These are phyloP conservation scores for Limnephilus auricula DNA, from an alignment of 2,888 invertebrate species.

Conservation along the genomic window DNA sequence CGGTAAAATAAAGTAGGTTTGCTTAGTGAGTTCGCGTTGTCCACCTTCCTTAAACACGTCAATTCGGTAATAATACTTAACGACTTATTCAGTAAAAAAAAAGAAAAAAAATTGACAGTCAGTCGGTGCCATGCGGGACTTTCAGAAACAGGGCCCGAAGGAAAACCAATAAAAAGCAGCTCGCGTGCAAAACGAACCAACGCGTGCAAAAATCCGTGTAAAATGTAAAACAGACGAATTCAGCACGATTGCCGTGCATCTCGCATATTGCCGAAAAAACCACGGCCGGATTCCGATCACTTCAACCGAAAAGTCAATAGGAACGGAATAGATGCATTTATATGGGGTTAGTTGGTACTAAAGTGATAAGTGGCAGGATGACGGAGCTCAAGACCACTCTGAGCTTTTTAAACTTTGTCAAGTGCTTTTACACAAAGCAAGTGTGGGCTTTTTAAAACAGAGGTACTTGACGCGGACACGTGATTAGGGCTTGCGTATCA, in stretches of 20 bases:
- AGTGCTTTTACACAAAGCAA: not conserved
- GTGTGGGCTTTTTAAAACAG: not conserved
- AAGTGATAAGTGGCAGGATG: not conserved
- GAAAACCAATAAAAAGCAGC: slow-evolving; percentile 10
- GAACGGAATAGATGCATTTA: not conserved
- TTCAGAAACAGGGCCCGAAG: not conserved
- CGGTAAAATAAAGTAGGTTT: not conserved
- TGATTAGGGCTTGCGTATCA: not conserved
- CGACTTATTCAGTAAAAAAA: not conserved
- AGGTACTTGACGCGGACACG: not conserved
- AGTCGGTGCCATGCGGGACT: not conserved
- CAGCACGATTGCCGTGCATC: slow-evolving; percentile 40
- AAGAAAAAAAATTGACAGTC: not conserved
- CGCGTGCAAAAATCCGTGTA: slow-evolving; percentile 33
- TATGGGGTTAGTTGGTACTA: not conserved
- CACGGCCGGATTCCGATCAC: not conserved
- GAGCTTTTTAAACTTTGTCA: not conserved
- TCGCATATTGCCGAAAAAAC: slow-evolving; percentile 31
- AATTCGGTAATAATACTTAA: not conserved
- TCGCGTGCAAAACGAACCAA: slow-evolving; percentile 30
- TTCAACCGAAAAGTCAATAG: not conserved
- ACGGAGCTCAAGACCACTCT: not conserved
- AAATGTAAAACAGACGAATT: slow-evolving; percentile 17
- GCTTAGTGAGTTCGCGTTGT: not conserved
- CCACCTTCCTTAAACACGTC: not conserved